These are phyloP conservation scores for Petrophora chlorosata DNA, from an alignment of 2,888 invertebrate genomes.

Conservation along the genomic window DNA sequence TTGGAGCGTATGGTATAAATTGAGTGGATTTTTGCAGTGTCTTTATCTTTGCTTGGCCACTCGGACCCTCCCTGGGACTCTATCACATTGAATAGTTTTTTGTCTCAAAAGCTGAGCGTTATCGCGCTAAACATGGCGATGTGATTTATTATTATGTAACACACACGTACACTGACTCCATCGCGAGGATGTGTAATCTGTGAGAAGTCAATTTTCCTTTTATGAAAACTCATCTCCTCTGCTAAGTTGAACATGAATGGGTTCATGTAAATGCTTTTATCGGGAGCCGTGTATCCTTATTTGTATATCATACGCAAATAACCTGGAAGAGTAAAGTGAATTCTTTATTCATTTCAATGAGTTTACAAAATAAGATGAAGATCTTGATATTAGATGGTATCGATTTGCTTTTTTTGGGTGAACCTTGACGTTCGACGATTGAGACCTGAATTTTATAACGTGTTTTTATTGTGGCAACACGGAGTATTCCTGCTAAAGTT, in stretches of 20 bases:
- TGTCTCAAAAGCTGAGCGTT: conserved; percentile 34
- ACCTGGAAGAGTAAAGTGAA: too few species aligned
- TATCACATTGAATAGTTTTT: conserved; percentile 40
- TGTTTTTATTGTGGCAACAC: too few species aligned
- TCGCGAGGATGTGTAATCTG: conserved; percentile 15
- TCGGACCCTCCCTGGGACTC: conserved; percentile 36
- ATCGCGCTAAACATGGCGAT: conserved; percentile 34
- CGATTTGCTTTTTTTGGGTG: too few species aligned
- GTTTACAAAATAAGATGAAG: too few species aligned
- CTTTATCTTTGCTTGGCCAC: conserved; percentile 37
- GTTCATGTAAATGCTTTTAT: conserved; percentile 3
- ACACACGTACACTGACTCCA: conserved; percentile 30
- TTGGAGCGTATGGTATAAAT: conserved; percentile 31
- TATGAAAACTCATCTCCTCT: conserved; percentile 14
- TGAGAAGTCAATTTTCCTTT: conserved; percentile 25
- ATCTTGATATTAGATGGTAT: too few species aligned
- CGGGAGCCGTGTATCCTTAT: too few species aligned
- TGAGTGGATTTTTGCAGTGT: conserved; percentile 32
- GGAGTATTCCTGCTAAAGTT: too few species aligned
- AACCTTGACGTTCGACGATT: too few species aligned
- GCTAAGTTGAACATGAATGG: conserved; percentile 8
- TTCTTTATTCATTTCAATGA: too few species aligned
- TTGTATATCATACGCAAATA: too few species aligned
- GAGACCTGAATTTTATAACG: too few species aligned
- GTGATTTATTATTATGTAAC: conserved; percentile 37